Conservation (phyloP, 2,888 invertebrate genomes). For the Mesorhabditis spiculigera region DNA sequence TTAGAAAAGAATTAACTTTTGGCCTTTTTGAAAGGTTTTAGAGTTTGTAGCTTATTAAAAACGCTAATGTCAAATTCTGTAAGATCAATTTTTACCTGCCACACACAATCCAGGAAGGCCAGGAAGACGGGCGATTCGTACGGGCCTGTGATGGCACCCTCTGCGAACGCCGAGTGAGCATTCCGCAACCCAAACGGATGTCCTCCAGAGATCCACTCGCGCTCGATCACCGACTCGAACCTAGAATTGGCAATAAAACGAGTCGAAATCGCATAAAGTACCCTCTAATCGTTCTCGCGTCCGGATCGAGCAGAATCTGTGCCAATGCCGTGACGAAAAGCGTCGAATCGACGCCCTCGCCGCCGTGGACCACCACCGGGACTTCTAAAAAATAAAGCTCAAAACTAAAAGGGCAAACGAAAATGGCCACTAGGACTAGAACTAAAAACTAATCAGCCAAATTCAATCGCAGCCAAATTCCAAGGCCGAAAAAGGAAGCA, state of each 20-base stretch:
- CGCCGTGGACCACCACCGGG: slow-evolving; percentile 87
- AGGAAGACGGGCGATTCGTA: slow-evolving; percentile 77
- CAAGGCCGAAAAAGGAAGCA: too few species aligned
- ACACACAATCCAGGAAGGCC: slow-evolving; percentile 87
- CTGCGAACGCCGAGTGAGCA: slow-evolving; percentile 77
- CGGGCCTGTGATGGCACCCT: slow-evolving; percentile 57
- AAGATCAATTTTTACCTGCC: slow-evolving; percentile 71
- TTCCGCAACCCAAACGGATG: slow-evolving; percentile 87
- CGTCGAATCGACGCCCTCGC: slow-evolving; percentile 86
- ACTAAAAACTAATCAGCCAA: background rate
- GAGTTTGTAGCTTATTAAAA: too few species aligned
- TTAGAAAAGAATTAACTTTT: too few species aligned
- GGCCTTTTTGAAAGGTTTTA: too few species aligned
- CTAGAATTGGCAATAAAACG: slow-evolving; percentile 40
- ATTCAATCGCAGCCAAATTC: background rate
- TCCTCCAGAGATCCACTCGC: slow-evolving; percentile 95
- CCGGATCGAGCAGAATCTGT: slow-evolving; percentile 91
- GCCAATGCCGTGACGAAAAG: slow-evolving; percentile 86
- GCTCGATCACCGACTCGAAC: slow-evolving; percentile 86
- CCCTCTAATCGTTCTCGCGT: slow-evolving; percentile 92
- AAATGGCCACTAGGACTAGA: slow-evolving; percentile 7
- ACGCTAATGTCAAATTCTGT: too few species aligned
- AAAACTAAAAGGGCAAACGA: slow-evolving; percentile 5
- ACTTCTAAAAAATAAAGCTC: slow-evolving; percentile 38
- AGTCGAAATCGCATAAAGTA: slow-evolving; percentile 60